Evolutionary conservation across 2,113 vertebrate genomes (phyloP).

Genomic region (Alouatta palliata): DNA sequence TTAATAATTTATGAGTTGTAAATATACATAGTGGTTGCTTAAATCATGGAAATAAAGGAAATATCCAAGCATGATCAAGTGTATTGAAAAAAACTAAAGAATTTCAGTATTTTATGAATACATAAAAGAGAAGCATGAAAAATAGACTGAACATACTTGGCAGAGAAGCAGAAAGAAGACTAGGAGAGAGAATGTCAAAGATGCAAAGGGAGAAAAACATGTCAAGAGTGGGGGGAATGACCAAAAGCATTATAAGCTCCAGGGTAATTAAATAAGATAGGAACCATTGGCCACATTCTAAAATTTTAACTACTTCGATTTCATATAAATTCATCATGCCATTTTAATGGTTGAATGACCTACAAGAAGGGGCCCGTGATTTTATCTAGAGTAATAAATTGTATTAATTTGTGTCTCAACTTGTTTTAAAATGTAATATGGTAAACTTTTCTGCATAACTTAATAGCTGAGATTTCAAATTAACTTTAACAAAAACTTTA

Average conservation of each 20-base stretch:
- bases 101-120: neutral
- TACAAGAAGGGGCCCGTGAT: neutral
- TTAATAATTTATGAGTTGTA: slow-evolving; percentile 1
- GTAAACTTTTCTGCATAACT: neutral
- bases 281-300: neutral
- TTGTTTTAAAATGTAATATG: slow-evolving; percentile 28
- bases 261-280: neutral
- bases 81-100: neutral
- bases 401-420: neutral
- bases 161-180: neutral
- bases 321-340: neutral
- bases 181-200: neutral
- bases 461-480: neutral
- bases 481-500: slow-evolving; percentile 14
- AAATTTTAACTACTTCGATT: neutral
- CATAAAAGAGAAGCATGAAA: neutral
- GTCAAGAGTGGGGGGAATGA: neutral
- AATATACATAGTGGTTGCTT: neutral
- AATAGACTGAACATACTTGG: neutral
- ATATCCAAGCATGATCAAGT: neutral
- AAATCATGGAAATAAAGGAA: neutral
- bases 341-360: slow-evolving; percentile 3
- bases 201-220: neutral
- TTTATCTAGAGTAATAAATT: neutral
- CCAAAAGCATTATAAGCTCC: neutral